Evolutionary conservation across 2,113 vertebrate species (phyloP), one percentile per base, ranked within the genome.

Genomic region (Gambusia affinis): DNA sequence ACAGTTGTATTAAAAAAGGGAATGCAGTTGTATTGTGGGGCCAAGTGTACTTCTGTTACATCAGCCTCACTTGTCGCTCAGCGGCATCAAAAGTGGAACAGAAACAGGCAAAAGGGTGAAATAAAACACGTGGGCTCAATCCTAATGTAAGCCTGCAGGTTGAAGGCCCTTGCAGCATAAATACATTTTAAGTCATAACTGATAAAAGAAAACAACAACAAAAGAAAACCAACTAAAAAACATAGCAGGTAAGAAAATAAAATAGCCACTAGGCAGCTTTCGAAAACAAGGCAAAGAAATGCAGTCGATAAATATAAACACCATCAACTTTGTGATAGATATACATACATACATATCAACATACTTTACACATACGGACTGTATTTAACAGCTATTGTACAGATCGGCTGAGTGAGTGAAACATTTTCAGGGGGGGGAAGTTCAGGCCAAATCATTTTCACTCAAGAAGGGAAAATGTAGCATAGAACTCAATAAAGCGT

Each of bases 301-400:
- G 67, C 86, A 91, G 90, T 90, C 81, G 92, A 93, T 93, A 91
- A 93, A 93, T 93, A 93, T 89, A 93, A 91, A 93, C 91, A 93
- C 91, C 87, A 89, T 92, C 82, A 89, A 92, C 85, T 92, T 91
- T 94, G 92, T 93, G 91, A 87, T 90, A 88, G 88, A 93, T 93
- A 92, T 92, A 94, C 88, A 94, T 92, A 93, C 91, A 91, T 90
- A 95, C 92, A 94, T 92, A 93, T 92, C 92, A 91, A 95, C 89
- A 95, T 90, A 92, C 89, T 93, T 90, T 94, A 94, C 93, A 93
- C 82, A 85, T 91, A 90, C 79, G 75, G 73, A 91, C 87, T 83
- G 90, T 81, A 81, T 88, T 87, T 85, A 47, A 89, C 87, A 89
- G 72, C 87, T 89, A 87, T 89, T 91, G 83, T 92, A 91, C 88